These are phyloP conservation scores for Mesaphorura yosii DNA, from an alignment of 1,140 invertebrate species.

Conservation along the genomic window DNA sequence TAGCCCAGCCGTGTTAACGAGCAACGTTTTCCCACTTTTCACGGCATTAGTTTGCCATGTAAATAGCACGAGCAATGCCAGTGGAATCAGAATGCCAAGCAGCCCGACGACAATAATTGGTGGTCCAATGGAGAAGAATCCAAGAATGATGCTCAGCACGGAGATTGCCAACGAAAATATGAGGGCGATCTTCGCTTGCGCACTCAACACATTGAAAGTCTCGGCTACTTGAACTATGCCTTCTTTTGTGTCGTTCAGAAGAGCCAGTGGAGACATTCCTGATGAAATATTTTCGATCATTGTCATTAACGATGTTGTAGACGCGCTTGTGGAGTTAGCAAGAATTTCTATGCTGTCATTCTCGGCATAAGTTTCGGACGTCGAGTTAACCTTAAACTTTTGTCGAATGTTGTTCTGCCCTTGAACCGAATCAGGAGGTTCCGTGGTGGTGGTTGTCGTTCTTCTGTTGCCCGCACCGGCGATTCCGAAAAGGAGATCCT, in stretches of 20 bases:
- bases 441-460: too few relatives aligned
- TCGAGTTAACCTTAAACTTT: too few relatives aligned
- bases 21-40: too few relatives aligned
- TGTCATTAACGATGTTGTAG: neutral
- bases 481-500: too few relatives aligned
- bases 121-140: constrained; percentile 23
- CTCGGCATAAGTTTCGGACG: neutral
- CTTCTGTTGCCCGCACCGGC: too few relatives aligned
- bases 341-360: neutral
- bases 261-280: constrained; percentile 4
- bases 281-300: neutral
- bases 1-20: too few relatives aligned
- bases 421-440: neutral
- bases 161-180: constrained; percentile 24
- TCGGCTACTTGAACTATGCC: constrained; percentile 8
- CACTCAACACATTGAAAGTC: constrained; percentile 12
- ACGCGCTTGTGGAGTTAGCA: neutral
- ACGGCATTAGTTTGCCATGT: constrained; percentile 8
- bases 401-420: neutral
- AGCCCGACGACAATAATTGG: constrained; percentile 22
- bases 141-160: constrained; percentile 22
- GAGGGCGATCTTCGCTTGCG: constrained; percentile 14
- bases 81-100: constrained; percentile 22
- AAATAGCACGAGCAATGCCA: constrained; percentile 13
- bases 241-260: constrained; percentile 21